A percentile compares a stretch with the other conserved stretches of the same genome.
These are phyloP conservation scores for Lissonota sp. DNA, from an alignment of 2,888 invertebrate species.

Conservation along the genomic window DNA sequence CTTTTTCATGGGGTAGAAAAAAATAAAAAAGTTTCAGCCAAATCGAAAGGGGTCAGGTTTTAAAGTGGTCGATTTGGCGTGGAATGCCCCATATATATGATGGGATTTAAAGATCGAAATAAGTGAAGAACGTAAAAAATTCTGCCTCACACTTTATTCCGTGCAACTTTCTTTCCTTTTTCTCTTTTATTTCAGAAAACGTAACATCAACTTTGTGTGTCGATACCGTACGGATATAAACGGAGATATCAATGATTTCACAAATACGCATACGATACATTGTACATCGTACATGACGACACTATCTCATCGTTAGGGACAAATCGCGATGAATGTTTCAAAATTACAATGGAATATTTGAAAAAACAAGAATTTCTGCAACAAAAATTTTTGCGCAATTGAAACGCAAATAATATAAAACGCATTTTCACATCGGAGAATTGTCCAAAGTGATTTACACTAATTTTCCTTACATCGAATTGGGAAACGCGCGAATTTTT, in stretches of 20 bases:
- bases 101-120: no score
- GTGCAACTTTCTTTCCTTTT: neutral
- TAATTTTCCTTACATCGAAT: neutral
- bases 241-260: slow-evolving; percentile 10
- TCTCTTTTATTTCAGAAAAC: slow-evolving; percentile 44
- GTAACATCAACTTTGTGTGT: slow-evolving; percentile 28
- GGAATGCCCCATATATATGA: no score
- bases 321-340: slow-evolving; percentile 25
- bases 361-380: slow-evolving; percentile 6
- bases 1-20: no score
- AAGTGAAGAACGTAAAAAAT: no score
- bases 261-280: slow-evolving; percentile 15
- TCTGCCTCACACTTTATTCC: no score
- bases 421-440: neutral
- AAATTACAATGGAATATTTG: slow-evolving; percentile 31
- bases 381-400: slow-evolving; percentile 13
- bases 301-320: slow-evolving; percentile 2
- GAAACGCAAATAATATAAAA: slow-evolving; percentile 17
- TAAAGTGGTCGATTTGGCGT: no score
- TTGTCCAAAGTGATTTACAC: neutral
- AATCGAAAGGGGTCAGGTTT: no score
- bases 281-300: slow-evolving; percentile 12
- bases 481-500: neutral
- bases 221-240: slow-evolving; percentile 7
- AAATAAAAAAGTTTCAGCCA: no score